Evolutionary conservation across 2,888 invertebrate species (phyloP), one percentile per base, ranked within the genome.

Genomic region (Suillia variegata): DNA sequence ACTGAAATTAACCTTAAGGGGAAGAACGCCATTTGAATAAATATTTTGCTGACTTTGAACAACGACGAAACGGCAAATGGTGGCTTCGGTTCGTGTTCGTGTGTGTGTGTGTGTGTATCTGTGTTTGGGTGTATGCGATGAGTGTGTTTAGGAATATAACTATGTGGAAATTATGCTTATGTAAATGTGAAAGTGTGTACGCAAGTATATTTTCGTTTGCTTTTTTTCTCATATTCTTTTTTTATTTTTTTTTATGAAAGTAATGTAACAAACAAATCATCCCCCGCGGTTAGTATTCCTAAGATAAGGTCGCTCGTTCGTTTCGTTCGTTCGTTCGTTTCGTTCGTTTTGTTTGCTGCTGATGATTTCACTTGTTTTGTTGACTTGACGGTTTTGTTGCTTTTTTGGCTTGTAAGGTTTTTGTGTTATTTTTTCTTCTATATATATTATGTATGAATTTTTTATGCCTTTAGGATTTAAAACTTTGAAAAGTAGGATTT

Each of bases 91-190:
- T 4, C 38, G 38, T 13, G n/a, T 10, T 4, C n/a, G 38, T 58
- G 18, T 31, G 22, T 53, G 52, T 53, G 47, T 55, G 12, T 58
- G 26, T 58, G 51, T 59, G 47, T 58, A 22, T 52, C 55, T 56
- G 47, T 51, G 60, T 42, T 51, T 62, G 34, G 34, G 24, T 49
- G 49, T 49, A 50, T 50, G 26, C 26, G 31, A 45, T 20, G 45
- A 45, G 13, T 17, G 18, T 20, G 45, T 45, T 20, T 15, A 66
- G 66, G 66, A 68, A 69, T 70, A 72, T 71, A 71, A 73, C 69
- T 77, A 73, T 75, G 69, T 74, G 71, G 66, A 74, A 77, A 74
- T 76, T 73, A 74, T 77, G 77, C 70, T 75, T 71, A 72, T 74
- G 73, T 73, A 74, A 74, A 77, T 74, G 71, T 68, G 71, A 64